Evolutionary conservation across 2,113 vertebrate genomes (phyloP).

Genomic region (Pica pica): DNA sequence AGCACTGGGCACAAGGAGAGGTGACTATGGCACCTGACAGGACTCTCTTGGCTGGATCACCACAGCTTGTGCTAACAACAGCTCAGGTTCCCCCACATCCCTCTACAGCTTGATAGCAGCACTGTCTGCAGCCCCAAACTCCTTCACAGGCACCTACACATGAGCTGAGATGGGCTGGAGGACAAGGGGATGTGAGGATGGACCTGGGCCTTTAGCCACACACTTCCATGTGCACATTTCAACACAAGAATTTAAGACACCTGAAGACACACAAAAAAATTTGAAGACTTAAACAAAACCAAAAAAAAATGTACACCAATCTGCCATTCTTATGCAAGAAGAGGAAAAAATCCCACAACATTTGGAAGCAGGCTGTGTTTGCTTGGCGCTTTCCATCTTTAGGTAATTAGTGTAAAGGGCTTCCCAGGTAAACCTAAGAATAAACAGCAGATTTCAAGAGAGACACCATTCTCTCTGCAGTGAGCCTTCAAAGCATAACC

Average conservation of each 20-base stretch:
- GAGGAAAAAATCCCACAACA: neutral
- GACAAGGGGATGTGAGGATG: neutral
- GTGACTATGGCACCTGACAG: neutral
- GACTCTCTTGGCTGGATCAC: neutral
- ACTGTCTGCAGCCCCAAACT: neutral
- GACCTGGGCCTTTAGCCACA: neutral
- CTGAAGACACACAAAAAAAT: neutral
- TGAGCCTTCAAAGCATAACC: neutral
- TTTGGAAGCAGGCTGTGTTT: slow-evolving; percentile 52
- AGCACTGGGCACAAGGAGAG: neutral
- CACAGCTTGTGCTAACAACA: fast-evolving
- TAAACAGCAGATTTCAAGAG: neutral
- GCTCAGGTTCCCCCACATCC: neutral
- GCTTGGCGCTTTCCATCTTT: slow-evolving; percentile 39
- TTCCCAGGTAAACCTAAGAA: slow-evolving; percentile 62
- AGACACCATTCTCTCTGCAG: neutral
- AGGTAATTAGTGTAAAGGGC: slow-evolving; percentile 57
- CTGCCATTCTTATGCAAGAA: neutral
- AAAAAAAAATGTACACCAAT: neutral
- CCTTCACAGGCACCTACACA: neutral
- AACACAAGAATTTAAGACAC: neutral
- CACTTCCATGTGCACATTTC: neutral
- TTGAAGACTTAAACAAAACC: neutral
- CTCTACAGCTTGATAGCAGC: neutral
- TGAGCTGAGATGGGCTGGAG: neutral